Percentiles rank a stretch among this genome's conserved stretches.
phyloP scores from a whole-genome alignment of 2,797 vertebrate genomes.

The Coracias cyanogaster region DNA sequence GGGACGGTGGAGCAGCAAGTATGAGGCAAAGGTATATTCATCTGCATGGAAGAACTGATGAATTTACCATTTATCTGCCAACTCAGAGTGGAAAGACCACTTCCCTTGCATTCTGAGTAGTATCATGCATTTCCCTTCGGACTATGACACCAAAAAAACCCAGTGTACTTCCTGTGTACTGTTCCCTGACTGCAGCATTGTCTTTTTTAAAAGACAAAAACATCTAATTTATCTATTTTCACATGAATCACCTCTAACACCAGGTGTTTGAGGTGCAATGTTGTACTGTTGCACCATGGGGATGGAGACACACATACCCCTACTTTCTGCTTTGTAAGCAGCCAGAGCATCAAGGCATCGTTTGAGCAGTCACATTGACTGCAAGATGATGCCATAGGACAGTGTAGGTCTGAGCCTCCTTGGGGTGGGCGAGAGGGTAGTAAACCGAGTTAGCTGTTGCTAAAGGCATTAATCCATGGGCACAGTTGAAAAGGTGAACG shows the following conservation, averaged over 20 bases:
- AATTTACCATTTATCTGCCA: background rate
- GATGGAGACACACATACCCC: background rate
- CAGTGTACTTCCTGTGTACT: background rate
- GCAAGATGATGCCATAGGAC: background rate
- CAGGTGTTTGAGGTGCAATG: background rate
- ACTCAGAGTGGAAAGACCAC: background rate
- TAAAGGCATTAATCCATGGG: background rate
- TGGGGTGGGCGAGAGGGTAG: background rate
- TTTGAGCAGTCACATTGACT: background rate
- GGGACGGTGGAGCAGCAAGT: background rate
- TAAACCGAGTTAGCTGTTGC: background rate
- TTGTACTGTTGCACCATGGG: background rate
- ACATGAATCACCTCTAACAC: background rate
- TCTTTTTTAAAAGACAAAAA: background rate
- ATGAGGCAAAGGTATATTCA: background rate
- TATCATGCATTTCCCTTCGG: background rate
- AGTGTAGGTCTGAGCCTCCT: rapidly evolving
- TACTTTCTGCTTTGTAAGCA: background rate
- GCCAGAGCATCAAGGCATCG: background rate
- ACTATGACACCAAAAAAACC: background rate
- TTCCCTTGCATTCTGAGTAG: background rate
- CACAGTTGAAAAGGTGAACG: background rate
- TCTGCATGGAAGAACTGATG: background rate
- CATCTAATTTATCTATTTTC: background rate
- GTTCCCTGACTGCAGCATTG: background rate